Evolutionary conservation across 35 echinoderm and acorn worm species (phyloP), one percentile per base, ranked within the genome.

Genomic region (Heliocidaris tuberculata): DNA sequence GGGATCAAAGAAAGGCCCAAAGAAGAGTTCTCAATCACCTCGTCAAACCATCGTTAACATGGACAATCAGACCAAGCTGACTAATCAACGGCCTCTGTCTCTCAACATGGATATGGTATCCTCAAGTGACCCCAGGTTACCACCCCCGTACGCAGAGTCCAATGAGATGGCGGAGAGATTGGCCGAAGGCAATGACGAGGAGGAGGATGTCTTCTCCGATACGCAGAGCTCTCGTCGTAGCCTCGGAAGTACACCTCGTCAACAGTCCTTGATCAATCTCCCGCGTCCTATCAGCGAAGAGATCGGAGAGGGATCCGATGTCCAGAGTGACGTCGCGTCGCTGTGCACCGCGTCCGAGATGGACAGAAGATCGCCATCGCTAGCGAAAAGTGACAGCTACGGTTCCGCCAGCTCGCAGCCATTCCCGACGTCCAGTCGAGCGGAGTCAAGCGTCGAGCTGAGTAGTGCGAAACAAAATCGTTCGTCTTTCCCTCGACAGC

Each of bases 141-240:
- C 97, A 50, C 97, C 97, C 12, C 95, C 97, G 15, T 98, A 98
- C 95, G 96, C 94, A 29, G 97, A 98, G 94, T 95, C 97, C 1
- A 98, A 96, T 85, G 96, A 96, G 47, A 95, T 98, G 92, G 96
- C 95, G 8, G 96, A 94, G 17, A 94, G 94, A 31, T 52, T 95
- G 30, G 94, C 86, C 0, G 94, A 94, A 49, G 47, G 48, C 13
- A 94, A 92, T 2, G 95, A 96, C 32, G 94, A 96, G 49, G 78
- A 87, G 9, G 96, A 96, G 42, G 94, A 96, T 86, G 60, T 95
- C 88, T 59, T 96, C 90, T 47, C 47, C 85, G 48, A 95, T 60
- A 13, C 94, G 92, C 50, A 96, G 93, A 93, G 94, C 94, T 86
- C 94, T 88, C 49, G 91, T n/a, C 50, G n/a, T 13, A 93, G 50